Percentiles rank a stretch among this genome's conserved stretches.
phyloP scores from a whole-genome alignment of 1,140 invertebrate species.

The Triops longicaudatus region DNA sequence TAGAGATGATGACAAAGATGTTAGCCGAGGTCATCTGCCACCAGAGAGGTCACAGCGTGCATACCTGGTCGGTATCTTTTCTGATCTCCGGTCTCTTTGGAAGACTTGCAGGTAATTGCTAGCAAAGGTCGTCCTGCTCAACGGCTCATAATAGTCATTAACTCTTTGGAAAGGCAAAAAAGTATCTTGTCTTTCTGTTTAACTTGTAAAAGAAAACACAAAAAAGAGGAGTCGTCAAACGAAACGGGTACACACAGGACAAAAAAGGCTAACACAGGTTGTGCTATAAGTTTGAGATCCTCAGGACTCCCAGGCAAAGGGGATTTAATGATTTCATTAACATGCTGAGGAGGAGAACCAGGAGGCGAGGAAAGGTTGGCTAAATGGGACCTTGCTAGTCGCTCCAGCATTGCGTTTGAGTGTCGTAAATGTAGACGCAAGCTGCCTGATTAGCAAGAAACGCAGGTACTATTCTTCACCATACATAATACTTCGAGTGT shows the following conservation, averaged over 20 bases:
- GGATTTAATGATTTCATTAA: neutral
- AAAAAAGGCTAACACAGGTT: too few relatives aligned
- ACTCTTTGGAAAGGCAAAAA: neutral
- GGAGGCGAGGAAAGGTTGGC: neutral
- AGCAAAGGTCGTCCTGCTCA: neutral
- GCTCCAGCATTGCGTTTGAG: neutral
- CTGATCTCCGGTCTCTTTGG: neutral
- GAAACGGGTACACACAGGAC: too few relatives aligned
- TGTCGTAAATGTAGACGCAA: neutral
- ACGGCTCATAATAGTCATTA: neutral
- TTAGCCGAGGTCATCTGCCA: slow-evolving; percentile 7
- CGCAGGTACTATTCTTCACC: neutral
- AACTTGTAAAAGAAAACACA: too few relatives aligned
- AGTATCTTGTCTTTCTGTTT: neutral
- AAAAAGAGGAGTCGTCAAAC: too few relatives aligned
- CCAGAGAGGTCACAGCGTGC: slow-evolving; percentile 10
- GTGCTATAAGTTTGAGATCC: neutral
- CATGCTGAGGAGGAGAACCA: neutral
- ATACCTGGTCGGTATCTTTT: slow-evolving; percentile 5
- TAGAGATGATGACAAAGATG: slow-evolving; percentile 12
- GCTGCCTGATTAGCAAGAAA: neutral
- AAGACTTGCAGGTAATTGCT: neutral
- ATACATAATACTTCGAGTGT: too few relatives aligned
- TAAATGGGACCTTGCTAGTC: neutral
- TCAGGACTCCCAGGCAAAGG: neutral